Conservation (phyloP, 2,113 vertebrate species). For the Illadopsis cleaveri region DNA sequence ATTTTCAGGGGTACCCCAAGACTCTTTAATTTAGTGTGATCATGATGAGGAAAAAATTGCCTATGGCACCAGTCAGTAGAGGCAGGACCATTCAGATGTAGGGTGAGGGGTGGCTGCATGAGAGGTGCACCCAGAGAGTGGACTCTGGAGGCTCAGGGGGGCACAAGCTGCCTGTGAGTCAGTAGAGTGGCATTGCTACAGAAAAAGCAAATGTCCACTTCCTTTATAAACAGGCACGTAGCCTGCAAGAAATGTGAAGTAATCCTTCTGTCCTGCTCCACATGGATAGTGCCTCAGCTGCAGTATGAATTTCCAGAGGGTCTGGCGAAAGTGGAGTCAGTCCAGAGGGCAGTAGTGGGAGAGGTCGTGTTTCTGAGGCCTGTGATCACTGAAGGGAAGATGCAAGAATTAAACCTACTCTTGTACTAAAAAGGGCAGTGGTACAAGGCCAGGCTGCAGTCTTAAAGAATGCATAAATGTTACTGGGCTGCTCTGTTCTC, state of each 20-base stretch:
- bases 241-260: background rate
- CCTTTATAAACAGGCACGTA: background rate
- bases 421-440: background rate
- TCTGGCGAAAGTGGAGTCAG: background rate
- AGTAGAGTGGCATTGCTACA: background rate
- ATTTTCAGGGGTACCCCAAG: background rate
- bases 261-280: background rate
- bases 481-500: background rate
- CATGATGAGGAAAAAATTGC: background rate
- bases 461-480: background rate
- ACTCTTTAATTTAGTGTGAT: background rate
- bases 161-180: background rate
- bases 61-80: background rate
- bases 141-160: background rate
- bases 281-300: background rate
- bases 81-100: background rate
- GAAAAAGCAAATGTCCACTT: background rate
- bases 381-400: background rate
- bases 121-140: rapidly evolving
- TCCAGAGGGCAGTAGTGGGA: background rate
- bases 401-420: background rate
- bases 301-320: background rate
- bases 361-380: background rate
- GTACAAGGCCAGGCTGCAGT: background rate
- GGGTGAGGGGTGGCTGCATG: rapidly evolving